A percentile compares a stretch with the other conserved stretches of the same genome.
These are phyloP conservation scores for Hymenochirus boettgeri DNA, from an alignment of 2,113 vertebrate genomes.

Conservation along the genomic window DNA sequence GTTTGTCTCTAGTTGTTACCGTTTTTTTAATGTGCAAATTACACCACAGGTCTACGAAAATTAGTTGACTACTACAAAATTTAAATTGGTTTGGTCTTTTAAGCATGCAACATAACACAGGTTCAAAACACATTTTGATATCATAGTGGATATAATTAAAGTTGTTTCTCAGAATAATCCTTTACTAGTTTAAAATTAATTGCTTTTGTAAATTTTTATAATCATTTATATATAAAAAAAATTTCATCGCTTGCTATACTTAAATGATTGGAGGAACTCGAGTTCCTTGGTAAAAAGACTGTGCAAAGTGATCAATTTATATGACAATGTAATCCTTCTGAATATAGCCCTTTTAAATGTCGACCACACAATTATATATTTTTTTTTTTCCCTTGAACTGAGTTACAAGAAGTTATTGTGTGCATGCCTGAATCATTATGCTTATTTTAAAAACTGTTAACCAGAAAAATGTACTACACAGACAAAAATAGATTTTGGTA, in stretches of 20 bases:
- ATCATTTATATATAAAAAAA: constrained; percentile 92
- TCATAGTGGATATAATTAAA: constrained; percentile 98
- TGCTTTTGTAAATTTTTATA: constrained; percentile 99
- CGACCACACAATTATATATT: too few species aligned
- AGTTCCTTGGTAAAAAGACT: constrained; percentile 75
- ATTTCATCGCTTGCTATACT: constrained; percentile 81
- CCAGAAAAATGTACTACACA: constrained; percentile 41
- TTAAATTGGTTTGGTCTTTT: constrained; percentile 89
- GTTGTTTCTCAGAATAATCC: constrained; percentile 92
- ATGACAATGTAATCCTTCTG: constrained; percentile 64
- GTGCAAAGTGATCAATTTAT: constrained; percentile 74
- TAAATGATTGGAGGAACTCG: constrained; percentile 97
- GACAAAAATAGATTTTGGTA: constrained; percentile 51
- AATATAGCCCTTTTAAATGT: constrained; percentile 57
- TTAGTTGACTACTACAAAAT: constrained; percentile 88
- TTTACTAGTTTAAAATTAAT: constrained; percentile 98
- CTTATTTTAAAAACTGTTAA: constrained; percentile 30
- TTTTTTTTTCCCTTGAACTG: too few species aligned
- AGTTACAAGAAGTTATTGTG: too few species aligned
- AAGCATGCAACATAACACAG: constrained; percentile 99
- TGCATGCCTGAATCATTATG: constrained; percentile 53
- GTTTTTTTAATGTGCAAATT: constrained; percentile 85
- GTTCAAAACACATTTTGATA: constrained; percentile 88
- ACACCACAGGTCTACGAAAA: constrained; percentile 90
- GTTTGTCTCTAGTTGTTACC: constrained; percentile 80